Conservation (phyloP, 2,888 invertebrate species). For the Athripsodes cinereus region DNA sequence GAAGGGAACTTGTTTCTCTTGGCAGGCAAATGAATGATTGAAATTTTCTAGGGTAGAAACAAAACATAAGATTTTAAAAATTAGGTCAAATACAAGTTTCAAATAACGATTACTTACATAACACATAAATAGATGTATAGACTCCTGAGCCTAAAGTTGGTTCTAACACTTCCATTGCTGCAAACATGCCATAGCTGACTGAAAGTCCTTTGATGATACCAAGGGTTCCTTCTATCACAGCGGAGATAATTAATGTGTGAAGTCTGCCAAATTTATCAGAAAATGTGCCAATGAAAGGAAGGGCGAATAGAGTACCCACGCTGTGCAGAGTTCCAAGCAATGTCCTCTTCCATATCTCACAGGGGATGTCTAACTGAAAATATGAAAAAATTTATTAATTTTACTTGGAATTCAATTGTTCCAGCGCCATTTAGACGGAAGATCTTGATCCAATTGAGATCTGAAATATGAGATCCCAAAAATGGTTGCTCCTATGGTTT, state of each 20-base stretch:
- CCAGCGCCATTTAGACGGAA: too few relatives aligned
- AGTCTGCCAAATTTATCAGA: slow-evolving; percentile 70
- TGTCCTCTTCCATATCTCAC: slow-evolving; percentile 64
- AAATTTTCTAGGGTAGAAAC: too few relatives aligned
- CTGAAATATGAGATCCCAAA: too few relatives aligned
- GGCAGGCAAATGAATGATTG: too few relatives aligned
- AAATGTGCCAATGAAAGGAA: slow-evolving; percentile 64
- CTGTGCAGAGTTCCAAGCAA: slow-evolving; percentile 69
- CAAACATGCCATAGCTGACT: slow-evolving; percentile 62
- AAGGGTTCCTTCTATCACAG: slow-evolving; percentile 56
- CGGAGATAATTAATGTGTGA: slow-evolving; percentile 54
- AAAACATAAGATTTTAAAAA: too few relatives aligned
- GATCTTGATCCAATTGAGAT: too few relatives aligned
- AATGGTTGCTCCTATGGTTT: too few relatives aligned
- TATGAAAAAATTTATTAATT: neutral
- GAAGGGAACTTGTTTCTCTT: too few relatives aligned
- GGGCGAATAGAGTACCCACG: slow-evolving; percentile 63
- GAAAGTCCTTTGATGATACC: slow-evolving; percentile 66
- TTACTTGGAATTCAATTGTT: too few relatives aligned
- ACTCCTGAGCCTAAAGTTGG: slow-evolving; percentile 63
- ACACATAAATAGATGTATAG: slow-evolving; percentile 66
- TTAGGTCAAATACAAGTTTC: neutral
- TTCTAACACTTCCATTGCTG: slow-evolving; percentile 65
- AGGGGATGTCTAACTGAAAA: slow-evolving; percentile 44
- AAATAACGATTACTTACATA: slow-evolving; percentile 46